Evolutionary conservation across 2,797 vertebrate species (phyloP), one percentile per base, ranked within the genome.

Genomic region (Clarias pachynema): DNA sequence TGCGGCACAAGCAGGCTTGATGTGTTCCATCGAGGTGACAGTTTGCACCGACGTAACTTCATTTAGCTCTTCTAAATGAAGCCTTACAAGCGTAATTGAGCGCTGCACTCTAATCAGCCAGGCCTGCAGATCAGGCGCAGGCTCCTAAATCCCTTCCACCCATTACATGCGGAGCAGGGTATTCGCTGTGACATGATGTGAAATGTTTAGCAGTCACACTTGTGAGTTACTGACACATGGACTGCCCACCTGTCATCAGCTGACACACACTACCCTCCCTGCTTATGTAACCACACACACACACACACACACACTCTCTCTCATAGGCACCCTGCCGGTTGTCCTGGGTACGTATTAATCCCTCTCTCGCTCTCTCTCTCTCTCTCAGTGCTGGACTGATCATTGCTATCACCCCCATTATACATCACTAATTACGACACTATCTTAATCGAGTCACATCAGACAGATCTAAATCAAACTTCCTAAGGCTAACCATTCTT

Each of bases 371-470:
- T 53, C 12, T 14, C 49, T 53, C 49, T 53, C 18, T 53, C 65
- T 81, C 79, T 82, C 66, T 40, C 29, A 53, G 29, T 49, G 82
- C 78, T 62, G 86, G 87, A 86, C 86, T 70, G 75, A 86, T 63
- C 86, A 31, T 84, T 88, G 90, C 92, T 91, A 92, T 93, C 89
- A 91, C 90, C 83, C 90, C 89, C 94, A 94, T 94, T 93, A 92
- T 92, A 92, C 92, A 92, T 89, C 93, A 93, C 93, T 95, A 95
- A 95, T 95, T 95, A 95, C 92, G 88, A 89, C 91, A 88, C 91
- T 90, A 94, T 95, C 94, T 93, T 94, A 93, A 95, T 94, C 95
- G 93, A 93, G 92, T 94, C 93, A 94, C 93, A 94, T 95, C 95
- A 95, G 92, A 88, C 89, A 91, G 94, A 95, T 95, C 93, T 92